A percentile compares a stretch with the other conserved stretches of the same genome.
Conservation (phyloP, 2,888 invertebrate species). For the Lasius fuliginosus region DNA sequence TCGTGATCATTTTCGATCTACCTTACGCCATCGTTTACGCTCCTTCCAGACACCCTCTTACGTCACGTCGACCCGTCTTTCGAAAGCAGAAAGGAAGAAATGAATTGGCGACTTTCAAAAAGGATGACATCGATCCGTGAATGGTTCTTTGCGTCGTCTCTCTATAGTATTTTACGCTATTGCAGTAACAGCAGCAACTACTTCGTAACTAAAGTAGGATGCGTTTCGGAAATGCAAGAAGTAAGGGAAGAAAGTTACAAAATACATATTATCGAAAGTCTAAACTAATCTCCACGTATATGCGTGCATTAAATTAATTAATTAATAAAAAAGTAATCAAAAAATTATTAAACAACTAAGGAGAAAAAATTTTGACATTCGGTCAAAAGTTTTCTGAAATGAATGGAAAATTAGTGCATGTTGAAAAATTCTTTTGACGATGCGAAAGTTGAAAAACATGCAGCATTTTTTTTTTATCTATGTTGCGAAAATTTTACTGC, state of each 20-base stretch:
- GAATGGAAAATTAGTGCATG: neutral
- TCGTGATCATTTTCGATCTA: slow-evolving; percentile 50
- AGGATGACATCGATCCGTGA: slow-evolving; percentile 13
- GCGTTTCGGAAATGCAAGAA: slow-evolving; percentile 8
- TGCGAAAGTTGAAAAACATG: neutral
- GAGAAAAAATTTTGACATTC: neutral
- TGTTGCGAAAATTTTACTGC: neutral
- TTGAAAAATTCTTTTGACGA: neutral
- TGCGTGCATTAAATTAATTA: neutral
- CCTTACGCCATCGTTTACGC: slow-evolving; percentile 40
- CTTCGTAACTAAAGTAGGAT: neutral
- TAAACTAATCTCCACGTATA: neutral
- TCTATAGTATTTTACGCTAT: slow-evolving; percentile 2
- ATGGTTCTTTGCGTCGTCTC: slow-evolving; percentile 1
- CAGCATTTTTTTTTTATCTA: neutral
- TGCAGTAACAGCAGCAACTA: slow-evolving; percentile 1
- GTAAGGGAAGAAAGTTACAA: neutral
- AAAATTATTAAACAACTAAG: neutral
- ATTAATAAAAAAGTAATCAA: neutral
- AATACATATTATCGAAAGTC: neutral
- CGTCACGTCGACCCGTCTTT: slow-evolving; percentile 12
- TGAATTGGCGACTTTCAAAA: slow-evolving; percentile 49
- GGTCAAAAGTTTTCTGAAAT: neutral
- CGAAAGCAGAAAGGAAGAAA: slow-evolving; percentile 44
- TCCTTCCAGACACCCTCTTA: slow-evolving; percentile 36